phyloP scores from a whole-genome alignment of 1,140 invertebrate species.

The Mya arenaria region DNA sequence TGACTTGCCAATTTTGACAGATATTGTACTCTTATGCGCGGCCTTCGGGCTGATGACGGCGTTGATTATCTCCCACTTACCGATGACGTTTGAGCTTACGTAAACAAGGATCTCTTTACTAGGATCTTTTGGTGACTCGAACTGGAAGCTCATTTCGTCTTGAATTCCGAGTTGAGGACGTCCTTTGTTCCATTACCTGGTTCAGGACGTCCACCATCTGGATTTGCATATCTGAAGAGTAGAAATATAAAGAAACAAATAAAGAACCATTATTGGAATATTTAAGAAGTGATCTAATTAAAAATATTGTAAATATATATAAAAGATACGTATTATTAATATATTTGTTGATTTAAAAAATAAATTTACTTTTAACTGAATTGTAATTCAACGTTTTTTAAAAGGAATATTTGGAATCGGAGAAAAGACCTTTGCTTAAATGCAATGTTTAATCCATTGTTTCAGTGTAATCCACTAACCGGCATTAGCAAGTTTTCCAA shows the following conservation, averaged over 20 bases:
- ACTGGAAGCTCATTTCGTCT: slow-evolving; percentile 13
- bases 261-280: not conserved
- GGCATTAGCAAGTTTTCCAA: too few relatives aligned
- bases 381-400: too few relatives aligned
- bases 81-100: not conserved
- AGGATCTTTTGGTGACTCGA: not conserved
- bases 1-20: not conserved
- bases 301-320: too few relatives aligned
- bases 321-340: too few relatives aligned
- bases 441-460: too few relatives aligned
- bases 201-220: not conserved
- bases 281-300: not conserved
- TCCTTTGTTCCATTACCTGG: not conserved
- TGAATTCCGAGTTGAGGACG: not conserved
- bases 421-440: too few relatives aligned
- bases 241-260: not conserved
- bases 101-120: slow-evolving; percentile 1
- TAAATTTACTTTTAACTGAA: too few relatives aligned
- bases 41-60: not conserved
- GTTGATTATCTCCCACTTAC: not conserved
- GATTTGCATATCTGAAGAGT: not conserved
- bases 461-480: too few relatives aligned
- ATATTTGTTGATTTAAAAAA: too few relatives aligned
- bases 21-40: not conserved
- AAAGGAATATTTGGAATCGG: too few relatives aligned